Conservation (phyloP, 2,888 invertebrate species). For the Limnephilus marmoratus region DNA sequence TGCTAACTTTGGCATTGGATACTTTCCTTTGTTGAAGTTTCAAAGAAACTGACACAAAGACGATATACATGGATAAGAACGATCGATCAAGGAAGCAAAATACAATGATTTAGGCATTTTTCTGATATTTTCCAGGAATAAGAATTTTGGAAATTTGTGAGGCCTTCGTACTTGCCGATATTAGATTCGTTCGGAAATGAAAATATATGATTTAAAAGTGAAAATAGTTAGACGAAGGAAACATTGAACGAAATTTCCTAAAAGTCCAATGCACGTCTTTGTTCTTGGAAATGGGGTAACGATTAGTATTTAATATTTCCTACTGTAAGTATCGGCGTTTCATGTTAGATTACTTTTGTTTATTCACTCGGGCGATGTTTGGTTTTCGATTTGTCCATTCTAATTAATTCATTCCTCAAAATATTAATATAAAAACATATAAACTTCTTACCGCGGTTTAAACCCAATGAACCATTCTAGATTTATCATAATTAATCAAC, state of each 20-base stretch:
- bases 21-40: not conserved
- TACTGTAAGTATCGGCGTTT: not conserved
- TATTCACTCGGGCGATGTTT: too few relatives aligned
- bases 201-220: not conserved
- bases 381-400: too few relatives aligned
- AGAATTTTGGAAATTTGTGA: not conserved
- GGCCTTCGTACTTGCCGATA: not conserved
- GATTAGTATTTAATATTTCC: not conserved
- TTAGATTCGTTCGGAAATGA: not conserved
- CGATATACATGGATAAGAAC: not conserved
- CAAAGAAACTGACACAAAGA: not conserved
- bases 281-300: not conserved
- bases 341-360: not conserved
- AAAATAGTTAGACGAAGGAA: not conserved
- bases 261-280: not conserved
- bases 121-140: not conserved
- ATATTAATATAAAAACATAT: too few relatives aligned
- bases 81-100: not conserved
- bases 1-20: constrained; percentile 2
- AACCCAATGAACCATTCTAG: too few relatives aligned
- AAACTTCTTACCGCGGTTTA: too few relatives aligned
- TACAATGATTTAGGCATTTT: not conserved
- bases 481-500: too few relatives aligned
- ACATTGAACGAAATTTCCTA: not conserved
- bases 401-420: too few relatives aligned